Evolutionary conservation across 2,113 vertebrate species (phyloP), one percentile per base, ranked within the genome.

Genomic region (Tetrax tetrax): DNA sequence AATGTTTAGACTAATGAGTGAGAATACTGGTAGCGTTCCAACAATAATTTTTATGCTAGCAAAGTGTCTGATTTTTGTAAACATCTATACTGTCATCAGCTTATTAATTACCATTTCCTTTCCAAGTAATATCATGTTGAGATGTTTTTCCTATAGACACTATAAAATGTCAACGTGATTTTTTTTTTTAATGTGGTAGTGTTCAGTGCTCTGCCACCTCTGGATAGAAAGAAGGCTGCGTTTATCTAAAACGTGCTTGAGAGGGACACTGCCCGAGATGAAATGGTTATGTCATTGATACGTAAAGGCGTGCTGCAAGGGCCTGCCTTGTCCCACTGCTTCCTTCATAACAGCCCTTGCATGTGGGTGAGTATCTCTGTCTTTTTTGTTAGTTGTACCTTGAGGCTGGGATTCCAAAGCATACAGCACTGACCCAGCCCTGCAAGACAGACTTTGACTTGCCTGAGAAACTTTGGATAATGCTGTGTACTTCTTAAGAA

Each of bases 41-140:
- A 71, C 7, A 51, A 27, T 35, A 38, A 29, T 64, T 71, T 43
- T 79, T 63, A 29, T 79, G 53, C n/a, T 91, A 75, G 23, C 1
- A 0, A 74, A 82, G 37, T 41, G 51, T 69, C 70, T 57, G 29
- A 35, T 57, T 87, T 91, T 92, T 90, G 16, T 77, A 78, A 89
- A 64, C 8, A 18, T 45, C 37, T 51, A 31, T 78, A 59, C 17
- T 82, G n/a, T 59, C 16, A 82, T 66, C 47, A 63, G 15, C 28
- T 82, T 75, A 63, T 77, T 77, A 83, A 41, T 74, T 75, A 43
- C 65, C 25, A 43, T 84, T 89, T 94, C 59, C 72, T 83, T 94
- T 87, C 69, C 77, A 89, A 75, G 23, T 47, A 23, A 12, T 59
- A 12, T 4, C 22, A 18, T 14, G 20, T 50, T 77, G 56, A 81